phyloP scores from a whole-genome alignment of 1,140 invertebrate genomes.

The Brachionus paranguensis region DNA sequence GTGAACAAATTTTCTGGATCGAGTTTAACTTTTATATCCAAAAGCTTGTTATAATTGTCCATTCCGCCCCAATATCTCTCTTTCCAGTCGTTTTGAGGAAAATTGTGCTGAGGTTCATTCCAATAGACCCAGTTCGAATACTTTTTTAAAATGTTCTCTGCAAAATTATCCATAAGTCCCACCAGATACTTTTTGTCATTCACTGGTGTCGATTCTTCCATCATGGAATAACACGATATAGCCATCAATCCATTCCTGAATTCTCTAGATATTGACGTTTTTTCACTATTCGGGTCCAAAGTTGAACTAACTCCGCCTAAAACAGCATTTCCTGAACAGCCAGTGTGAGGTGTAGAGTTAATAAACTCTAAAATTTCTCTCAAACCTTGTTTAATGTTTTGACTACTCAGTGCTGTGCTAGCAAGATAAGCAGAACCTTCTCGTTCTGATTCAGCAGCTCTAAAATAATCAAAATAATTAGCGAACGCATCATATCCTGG shows the following conservation, averaged over 20 bases:
- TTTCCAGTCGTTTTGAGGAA: background rate
- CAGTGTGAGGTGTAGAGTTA: background rate
- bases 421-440: background rate
- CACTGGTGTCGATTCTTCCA: background rate
- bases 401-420: background rate
- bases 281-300: background rate
- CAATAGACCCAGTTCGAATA: background rate
- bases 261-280: background rate
- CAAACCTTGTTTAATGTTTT: background rate
- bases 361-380: conserved; percentile 11
- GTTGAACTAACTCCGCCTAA: background rate
- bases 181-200: background rate
- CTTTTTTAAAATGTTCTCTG: conserved; percentile 6
- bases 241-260: background rate
- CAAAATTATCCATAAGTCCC: background rate
- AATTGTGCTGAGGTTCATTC: conserved; percentile 9
- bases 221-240: background rate
- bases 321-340: conserved; percentile 1
- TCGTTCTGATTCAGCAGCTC: background rate
- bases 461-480: background rate
- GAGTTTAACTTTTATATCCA: background rate
- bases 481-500: background rate
- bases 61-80: background rate
- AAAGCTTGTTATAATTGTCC: background rate
- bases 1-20: conserved; percentile 3